phyloP scores from a whole-genome alignment of 1,140 invertebrate species.

The Lerema accius region DNA sequence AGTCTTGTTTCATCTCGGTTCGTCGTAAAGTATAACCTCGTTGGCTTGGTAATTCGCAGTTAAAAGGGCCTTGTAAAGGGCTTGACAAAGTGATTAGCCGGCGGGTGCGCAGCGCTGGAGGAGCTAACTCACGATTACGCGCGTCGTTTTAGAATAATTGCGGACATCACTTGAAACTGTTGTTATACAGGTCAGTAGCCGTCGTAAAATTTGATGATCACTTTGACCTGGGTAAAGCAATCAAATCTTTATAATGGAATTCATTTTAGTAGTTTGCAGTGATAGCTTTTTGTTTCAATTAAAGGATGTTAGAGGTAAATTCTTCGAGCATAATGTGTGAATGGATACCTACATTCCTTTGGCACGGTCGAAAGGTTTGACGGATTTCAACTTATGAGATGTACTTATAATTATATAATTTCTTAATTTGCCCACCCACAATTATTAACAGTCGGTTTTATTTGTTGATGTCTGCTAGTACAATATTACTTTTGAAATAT shows the following conservation, averaged over 20 bases:
- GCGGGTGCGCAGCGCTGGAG: slow-evolving; percentile 43
- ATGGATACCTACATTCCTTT: no score
- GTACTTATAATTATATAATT: no score
- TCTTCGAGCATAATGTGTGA: no score
- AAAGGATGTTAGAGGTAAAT: no score
- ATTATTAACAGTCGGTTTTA: no score
- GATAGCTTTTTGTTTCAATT: no score
- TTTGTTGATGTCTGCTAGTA: no score
- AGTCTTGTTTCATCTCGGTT: slow-evolving; percentile 34
- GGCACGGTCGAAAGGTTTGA: no score
- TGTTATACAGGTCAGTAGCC: slow-evolving; percentile 57
- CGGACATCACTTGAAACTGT: slow-evolving; percentile 53
- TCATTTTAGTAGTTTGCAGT: no score
- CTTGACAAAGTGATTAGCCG: slow-evolving; percentile 55
- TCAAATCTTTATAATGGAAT: background rate
- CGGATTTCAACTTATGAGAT: no score
- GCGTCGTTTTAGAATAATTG: slow-evolving; percentile 61
- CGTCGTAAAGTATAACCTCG: slow-evolving; percentile 47
- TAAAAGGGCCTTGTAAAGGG: slow-evolving; percentile 51
- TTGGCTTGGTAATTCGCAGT: slow-evolving; percentile 53
- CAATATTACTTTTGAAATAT: slow-evolving; percentile 24
- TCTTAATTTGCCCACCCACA: no score
- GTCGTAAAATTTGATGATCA: slow-evolving; percentile 65
- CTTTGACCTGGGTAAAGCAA: slow-evolving; percentile 35
- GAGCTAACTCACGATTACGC: slow-evolving; percentile 48